Conservation (phyloP, 2,797 vertebrate genomes). For the Naso thynnoides region DNA sequence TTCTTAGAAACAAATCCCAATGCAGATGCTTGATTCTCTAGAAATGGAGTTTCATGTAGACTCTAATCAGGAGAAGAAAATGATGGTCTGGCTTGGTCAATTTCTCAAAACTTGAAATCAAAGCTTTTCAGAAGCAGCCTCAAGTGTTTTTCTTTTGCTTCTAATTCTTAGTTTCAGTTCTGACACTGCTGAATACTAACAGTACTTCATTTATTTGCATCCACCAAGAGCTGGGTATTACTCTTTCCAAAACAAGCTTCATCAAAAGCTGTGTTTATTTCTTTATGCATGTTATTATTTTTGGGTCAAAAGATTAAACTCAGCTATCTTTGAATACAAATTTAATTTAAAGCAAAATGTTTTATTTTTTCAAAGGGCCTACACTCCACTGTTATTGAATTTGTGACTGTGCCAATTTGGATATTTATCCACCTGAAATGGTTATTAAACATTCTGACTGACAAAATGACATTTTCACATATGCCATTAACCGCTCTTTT, state of each 20-base stretch:
- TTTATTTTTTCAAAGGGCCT: not conserved
- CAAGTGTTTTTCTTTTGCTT: not conserved
- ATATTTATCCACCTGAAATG: not conserved
- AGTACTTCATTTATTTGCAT: not conserved
- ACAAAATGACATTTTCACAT: constrained; percentile 6
- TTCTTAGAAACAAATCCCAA: too few species aligned
- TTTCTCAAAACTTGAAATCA: constrained; percentile 28
- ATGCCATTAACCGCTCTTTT: too few species aligned
- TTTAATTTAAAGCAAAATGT: not conserved
- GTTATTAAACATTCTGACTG: constrained; percentile 3
- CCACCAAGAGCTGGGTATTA: not conserved
- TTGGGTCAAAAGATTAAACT: constrained; percentile 21
- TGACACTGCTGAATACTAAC: constrained; percentile 8
- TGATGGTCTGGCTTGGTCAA: constrained; percentile 8
- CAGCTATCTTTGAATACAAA: not conserved
- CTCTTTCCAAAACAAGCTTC: constrained; percentile 17
- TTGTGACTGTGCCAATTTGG: not conserved
- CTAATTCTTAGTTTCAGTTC: constrained; percentile 6
- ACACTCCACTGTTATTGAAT: not conserved
- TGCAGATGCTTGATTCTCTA: too few species aligned
- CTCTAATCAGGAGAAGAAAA: constrained; percentile 13
- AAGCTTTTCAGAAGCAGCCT: constrained; percentile 29
- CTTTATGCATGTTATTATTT: not conserved
- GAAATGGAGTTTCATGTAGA: not conserved
- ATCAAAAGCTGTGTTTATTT: not conserved